phyloP scores from a whole-genome alignment of 2,797 vertebrate genomes.

The Poeciliopsis gracilis region DNA sequence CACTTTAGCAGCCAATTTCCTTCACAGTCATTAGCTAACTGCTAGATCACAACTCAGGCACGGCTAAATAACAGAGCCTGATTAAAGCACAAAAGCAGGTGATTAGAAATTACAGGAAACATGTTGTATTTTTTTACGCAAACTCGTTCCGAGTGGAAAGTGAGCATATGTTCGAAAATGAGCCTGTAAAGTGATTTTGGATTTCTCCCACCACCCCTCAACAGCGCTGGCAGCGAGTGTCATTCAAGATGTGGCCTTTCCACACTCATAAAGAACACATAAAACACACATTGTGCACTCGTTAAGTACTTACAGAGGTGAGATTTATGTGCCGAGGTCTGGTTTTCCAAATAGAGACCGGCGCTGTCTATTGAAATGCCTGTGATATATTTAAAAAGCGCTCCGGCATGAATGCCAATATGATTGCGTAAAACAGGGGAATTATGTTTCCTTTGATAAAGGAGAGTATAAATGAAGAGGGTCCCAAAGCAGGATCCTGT shows the following conservation, averaged over 20 bases:
- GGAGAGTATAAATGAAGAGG: slow-evolving; percentile 17
- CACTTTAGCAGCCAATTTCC: slow-evolving; percentile 83
- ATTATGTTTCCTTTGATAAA: slow-evolving; percentile 44
- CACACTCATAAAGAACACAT: slow-evolving; percentile 80
- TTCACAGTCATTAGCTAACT: slow-evolving; percentile 85
- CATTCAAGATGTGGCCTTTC: slow-evolving; percentile 80
- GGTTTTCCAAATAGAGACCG: slow-evolving; percentile 68
- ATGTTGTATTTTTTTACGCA: slow-evolving; percentile 61
- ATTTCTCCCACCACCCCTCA: slow-evolving; percentile 19
- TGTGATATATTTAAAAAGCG: slow-evolving; percentile 56
- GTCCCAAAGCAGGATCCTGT: not conserved
- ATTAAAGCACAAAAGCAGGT: slow-evolving; percentile 50
- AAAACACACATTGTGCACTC: slow-evolving; percentile 80
- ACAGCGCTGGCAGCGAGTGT: slow-evolving; percentile 67
- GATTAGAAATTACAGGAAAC: slow-evolving; percentile 49
- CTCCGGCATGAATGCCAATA: slow-evolving; percentile 56
- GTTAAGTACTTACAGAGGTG: slow-evolving; percentile 77
- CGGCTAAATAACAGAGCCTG: slow-evolving; percentile 56
- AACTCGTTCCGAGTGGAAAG: slow-evolving; percentile 61
- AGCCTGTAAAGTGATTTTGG: slow-evolving; percentile 68
- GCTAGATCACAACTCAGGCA: slow-evolving; percentile 83
- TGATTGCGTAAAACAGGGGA: slow-evolving; percentile 40
- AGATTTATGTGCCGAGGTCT: slow-evolving; percentile 75
- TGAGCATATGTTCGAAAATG: slow-evolving; percentile 76
- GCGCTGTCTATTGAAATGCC: slow-evolving; percentile 61